A percentile compares a stretch with the other conserved stretches of the same genome.
phyloP scores from a whole-genome alignment of 2,797 vertebrate genomes.

The Lithobates sylvaticus region DNA sequence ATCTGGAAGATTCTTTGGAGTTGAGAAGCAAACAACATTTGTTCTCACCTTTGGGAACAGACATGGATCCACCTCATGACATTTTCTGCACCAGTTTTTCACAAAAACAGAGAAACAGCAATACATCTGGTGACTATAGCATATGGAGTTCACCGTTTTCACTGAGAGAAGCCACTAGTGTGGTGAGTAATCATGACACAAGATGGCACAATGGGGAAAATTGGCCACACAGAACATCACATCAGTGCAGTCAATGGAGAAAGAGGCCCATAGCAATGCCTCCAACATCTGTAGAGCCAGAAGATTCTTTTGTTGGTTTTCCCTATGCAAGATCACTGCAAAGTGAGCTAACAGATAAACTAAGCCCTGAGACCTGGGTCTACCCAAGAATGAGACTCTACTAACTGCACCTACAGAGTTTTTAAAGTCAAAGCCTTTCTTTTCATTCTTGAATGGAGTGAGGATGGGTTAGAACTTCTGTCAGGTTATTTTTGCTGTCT shows the following conservation, averaged over 20 bases:
- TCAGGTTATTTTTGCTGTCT: too few relatives aligned
- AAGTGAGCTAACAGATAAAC: slow-evolving; percentile 60
- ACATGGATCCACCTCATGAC: not conserved
- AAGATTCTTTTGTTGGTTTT: slow-evolving; percentile 38
- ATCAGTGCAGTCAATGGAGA: not conserved
- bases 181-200: not conserved
- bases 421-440: not conserved
- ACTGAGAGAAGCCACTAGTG: too few relatives aligned
- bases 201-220: not conserved
- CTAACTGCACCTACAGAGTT: slow-evolving; percentile 24
- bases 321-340: slow-evolving; percentile 42
- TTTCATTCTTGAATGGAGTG: not conserved
- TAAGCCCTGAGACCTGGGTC: slow-evolving; percentile 68
- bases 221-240: not conserved
- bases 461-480: too few relatives aligned
- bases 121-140: not conserved
- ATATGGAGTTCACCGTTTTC: not conserved
- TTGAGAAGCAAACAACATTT: not conserved
- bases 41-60: not conserved
- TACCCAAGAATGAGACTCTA: slow-evolving; percentile 75
- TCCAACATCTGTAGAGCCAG: slow-evolving; percentile 54
- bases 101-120: not conserved
- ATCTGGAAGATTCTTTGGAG: not conserved
- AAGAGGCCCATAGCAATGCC: slow-evolving; percentile 36
- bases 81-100: not conserved